phyloP scores from a whole-genome alignment of 1,140 invertebrate genomes.

The Tyrophagus putrescentiae region DNA sequence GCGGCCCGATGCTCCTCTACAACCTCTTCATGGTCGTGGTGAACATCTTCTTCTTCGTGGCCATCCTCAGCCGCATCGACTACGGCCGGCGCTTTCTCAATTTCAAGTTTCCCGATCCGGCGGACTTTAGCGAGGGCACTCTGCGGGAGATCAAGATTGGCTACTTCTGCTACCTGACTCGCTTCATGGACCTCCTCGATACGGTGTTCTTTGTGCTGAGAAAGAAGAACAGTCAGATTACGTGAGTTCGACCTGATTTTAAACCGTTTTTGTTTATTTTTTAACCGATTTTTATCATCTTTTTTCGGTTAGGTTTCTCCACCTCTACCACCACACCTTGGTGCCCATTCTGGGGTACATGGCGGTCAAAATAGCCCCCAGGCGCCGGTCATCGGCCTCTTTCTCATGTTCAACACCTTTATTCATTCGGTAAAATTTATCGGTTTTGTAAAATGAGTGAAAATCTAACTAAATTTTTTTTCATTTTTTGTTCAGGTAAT shows the following conservation, averaged over 20 bases:
- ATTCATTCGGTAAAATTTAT: slow-evolving; percentile 19
- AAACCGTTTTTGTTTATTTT: no score
- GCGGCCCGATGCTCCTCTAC: slow-evolving; percentile 60
- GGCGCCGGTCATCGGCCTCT: slow-evolving; percentile 17
- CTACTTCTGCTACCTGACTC: slow-evolving; percentile 11
- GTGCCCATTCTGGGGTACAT: slow-evolving; percentile 32
- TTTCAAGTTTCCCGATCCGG: slow-evolving; percentile 17
- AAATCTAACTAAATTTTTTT: no score
- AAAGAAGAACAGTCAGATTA: slow-evolving; percentile 70
- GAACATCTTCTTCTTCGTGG: slow-evolving; percentile 13
- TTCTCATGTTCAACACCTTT: slow-evolving; percentile 19
- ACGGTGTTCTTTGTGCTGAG: slow-evolving; percentile 25
- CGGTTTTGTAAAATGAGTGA: no score
- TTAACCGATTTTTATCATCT: no score
- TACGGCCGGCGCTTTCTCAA: slow-evolving; percentile 15
- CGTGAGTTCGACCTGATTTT: no score
- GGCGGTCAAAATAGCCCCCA: slow-evolving; percentile 18
- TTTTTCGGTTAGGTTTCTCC: no score
- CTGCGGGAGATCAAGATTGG: slow-evolving; percentile 6
- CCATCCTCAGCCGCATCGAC: not conserved
- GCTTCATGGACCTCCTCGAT: slow-evolving; percentile 20
- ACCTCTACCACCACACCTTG: slow-evolving; percentile 54
- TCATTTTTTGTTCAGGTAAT: slow-evolving; percentile 40
- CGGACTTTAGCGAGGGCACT: not conserved
- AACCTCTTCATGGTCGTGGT: slow-evolving; percentile 53